phyloP scores from a whole-genome alignment of 92 coral and sea anemone species.

The Muricea muricata region DNA sequence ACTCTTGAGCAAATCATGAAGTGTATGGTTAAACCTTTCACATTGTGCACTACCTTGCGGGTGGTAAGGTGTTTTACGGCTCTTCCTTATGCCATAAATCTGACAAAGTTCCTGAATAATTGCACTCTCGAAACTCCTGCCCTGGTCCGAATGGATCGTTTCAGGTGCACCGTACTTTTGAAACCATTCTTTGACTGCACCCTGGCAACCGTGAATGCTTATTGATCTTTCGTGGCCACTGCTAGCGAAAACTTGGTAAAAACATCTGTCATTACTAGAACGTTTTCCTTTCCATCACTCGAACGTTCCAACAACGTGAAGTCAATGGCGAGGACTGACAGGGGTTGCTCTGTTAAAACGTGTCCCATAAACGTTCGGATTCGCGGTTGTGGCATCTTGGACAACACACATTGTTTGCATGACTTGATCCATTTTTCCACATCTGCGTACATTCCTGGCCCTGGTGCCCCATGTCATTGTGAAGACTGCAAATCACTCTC shows the following conservation, averaged over 20 bases:
- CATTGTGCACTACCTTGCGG: conserved; percentile 77
- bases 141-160: conserved; percentile 73
- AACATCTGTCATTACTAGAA: conserved; percentile 72
- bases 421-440: conserved; percentile 60
- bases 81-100: conserved; percentile 57
- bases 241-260: conserved; percentile 68
- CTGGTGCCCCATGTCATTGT: conserved; percentile 69
- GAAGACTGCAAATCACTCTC: conserved; percentile 54
- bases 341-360: conserved; percentile 50
- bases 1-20: conserved; percentile 62
- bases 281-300: conserved; percentile 66
- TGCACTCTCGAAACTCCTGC: conserved; percentile 63
- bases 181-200: conserved; percentile 68
- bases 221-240: conserved; percentile 68
- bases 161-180: conserved; percentile 57
- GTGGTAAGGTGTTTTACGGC: conserved; percentile 67
- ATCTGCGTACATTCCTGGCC: conserved; percentile 66
- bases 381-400: conserved; percentile 63
- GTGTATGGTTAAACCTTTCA: conserved; percentile 68
- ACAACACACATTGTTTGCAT: conserved; percentile 50
- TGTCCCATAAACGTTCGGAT: conserved; percentile 60
- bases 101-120: conserved; percentile 53
- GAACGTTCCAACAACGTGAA: conserved; percentile 64
- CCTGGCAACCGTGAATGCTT: conserved; percentile 61
- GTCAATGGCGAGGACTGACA: conserved; percentile 65